These are phyloP conservation scores for Coracias cyanogaster DNA, from an alignment of 2,797 vertebrate species.

Conservation along the genomic window DNA sequence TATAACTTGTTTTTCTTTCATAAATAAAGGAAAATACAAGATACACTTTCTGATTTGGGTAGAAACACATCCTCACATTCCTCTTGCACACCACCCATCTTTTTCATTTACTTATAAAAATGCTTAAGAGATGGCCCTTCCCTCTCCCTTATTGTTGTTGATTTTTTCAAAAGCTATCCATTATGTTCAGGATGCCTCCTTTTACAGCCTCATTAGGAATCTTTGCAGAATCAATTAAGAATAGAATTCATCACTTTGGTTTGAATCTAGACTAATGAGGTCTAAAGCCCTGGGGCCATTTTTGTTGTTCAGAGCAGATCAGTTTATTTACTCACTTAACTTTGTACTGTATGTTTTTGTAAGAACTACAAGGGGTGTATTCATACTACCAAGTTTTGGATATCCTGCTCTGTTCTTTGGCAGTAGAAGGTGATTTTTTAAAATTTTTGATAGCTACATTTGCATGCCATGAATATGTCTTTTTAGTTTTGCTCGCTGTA, in stretches of 20 bases:
- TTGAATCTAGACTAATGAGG: constrained; percentile 39
- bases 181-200: neutral
- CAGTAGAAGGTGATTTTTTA: neutral
- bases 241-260: neutral
- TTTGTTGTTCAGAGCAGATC: neutral
- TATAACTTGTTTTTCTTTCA: neutral
- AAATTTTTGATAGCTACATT: neutral
- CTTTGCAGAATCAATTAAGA: constrained; percentile 10
- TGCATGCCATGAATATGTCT: neutral
- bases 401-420: neutral
- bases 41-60: neutral
- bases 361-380: neutral
- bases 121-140: neutral
- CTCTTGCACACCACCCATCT: neutral
- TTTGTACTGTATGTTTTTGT: neutral
- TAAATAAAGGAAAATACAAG: neutral
- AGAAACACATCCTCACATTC: neutral
- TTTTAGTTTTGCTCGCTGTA: neutral
- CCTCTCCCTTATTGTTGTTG: neutral
- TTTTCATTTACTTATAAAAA: neutral
- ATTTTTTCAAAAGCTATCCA: neutral
- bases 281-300: constrained; percentile 20
- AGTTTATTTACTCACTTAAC: neutral
- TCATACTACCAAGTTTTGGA: neutral
- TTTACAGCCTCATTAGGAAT: neutral